These are phyloP conservation scores for Dynastes maya DNA, from an alignment of 2,888 invertebrate species.

Conservation along the genomic window DNA sequence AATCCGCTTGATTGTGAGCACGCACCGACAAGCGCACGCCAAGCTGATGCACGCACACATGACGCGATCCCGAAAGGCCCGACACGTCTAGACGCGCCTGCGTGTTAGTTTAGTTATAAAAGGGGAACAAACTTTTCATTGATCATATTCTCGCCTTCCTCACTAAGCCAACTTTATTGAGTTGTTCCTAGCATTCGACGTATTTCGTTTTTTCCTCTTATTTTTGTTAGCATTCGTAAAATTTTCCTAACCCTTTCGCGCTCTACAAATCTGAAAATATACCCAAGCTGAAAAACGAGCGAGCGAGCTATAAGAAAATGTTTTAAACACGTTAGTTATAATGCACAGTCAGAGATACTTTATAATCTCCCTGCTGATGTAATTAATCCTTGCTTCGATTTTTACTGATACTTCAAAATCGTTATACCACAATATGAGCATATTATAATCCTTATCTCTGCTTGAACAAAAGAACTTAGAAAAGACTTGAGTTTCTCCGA, in stretches of 20 bases:
- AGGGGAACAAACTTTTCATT: conserved; percentile 64
- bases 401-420: too few relatives aligned
- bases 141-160: conserved; percentile 61
- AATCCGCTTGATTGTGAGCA: conserved; percentile 44
- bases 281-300: too few relatives aligned
- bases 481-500: too few relatives aligned
- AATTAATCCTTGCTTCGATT: too few relatives aligned
- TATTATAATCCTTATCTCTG: too few relatives aligned
- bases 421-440: too few relatives aligned
- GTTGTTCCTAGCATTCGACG: conserved; percentile 13
- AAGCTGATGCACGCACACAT: conserved; percentile 57
- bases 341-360: too few relatives aligned
- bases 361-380: too few relatives aligned
- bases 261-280: conserved; percentile 3
- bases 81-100: conserved; percentile 59
- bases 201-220: neutral
- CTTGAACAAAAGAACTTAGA: too few relatives aligned
- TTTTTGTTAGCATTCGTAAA: conserved; percentile 6
- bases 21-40: conserved; percentile 29
- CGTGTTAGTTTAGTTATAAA: conserved; percentile 55
- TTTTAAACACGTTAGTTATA: too few relatives aligned
- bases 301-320: too few relatives aligned
- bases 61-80: conserved; percentile 47
- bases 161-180: conserved; percentile 56
- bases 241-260: neutral